These are phyloP conservation scores for Rhynchonycteris naso DNA, from an alignment of 2,797 vertebrate genomes.

Conservation along the genomic window DNA sequence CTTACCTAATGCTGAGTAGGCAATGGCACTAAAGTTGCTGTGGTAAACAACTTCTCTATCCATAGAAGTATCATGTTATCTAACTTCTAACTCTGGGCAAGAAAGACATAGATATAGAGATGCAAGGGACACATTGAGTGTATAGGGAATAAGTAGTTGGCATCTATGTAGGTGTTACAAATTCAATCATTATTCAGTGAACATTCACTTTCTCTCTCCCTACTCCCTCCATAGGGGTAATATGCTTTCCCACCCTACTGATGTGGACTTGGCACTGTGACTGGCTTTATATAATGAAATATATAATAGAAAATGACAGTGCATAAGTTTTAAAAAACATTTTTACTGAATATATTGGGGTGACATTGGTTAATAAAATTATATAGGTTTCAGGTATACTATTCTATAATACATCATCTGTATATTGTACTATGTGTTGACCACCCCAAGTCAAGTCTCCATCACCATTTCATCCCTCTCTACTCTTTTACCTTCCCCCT, in stretches of 20 bases:
- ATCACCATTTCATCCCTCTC: background rate
- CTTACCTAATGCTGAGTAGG: background rate
- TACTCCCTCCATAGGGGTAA: background rate
- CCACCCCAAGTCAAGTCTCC: background rate
- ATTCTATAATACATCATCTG: background rate
- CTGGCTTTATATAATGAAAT: background rate
- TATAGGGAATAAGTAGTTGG: background rate
- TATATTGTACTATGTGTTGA: background rate
- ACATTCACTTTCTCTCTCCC: background rate
- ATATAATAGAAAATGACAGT: background rate
- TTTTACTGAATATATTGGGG: background rate
- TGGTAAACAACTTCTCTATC: background rate
- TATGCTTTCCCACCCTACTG: background rate
- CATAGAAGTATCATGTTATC: background rate
- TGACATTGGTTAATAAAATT: background rate
- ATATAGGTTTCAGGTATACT: background rate
- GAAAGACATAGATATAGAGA: background rate
- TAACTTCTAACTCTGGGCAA: background rate
- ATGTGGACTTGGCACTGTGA: background rate
- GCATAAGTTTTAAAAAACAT: background rate
- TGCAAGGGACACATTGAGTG: background rate
- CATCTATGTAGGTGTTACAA: background rate
- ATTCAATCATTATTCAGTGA: background rate
- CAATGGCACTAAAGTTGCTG: background rate
- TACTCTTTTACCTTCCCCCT: background rate